These are phyloP conservation scores for Entomobrya proxima DNA, from an alignment of 2,888 invertebrate genomes.

Conservation along the genomic window DNA sequence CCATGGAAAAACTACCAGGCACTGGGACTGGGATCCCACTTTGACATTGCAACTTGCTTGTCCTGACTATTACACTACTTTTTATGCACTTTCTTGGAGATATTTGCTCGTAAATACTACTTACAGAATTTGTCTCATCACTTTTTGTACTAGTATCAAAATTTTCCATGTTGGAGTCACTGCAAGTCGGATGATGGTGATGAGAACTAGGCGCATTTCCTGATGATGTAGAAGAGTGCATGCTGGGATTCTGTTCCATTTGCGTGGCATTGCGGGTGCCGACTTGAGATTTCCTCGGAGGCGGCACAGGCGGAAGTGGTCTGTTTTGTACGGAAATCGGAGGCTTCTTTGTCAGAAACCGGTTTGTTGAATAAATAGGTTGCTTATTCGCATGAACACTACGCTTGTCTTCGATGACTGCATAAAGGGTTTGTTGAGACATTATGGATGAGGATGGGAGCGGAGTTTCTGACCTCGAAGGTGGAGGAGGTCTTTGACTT, in stretches of 20 bases:
- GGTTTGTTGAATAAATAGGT: constrained; percentile 8
- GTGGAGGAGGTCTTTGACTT: not conserved
- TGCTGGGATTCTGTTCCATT: not conserved
- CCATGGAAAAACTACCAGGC: constrained; percentile 60
- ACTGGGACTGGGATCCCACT: constrained; percentile 53
- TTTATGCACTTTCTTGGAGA: constrained; percentile 46
- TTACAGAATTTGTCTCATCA: constrained; percentile 53
- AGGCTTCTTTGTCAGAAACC: constrained; percentile 19
- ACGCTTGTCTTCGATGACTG: constrained; percentile 32
- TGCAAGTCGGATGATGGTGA: not conserved
- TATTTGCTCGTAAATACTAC: constrained; percentile 58
- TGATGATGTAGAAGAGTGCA: not conserved
- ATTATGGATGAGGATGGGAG: not conserved
- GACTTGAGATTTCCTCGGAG: constrained; percentile 18
- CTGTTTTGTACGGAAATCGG: constrained; percentile 52
- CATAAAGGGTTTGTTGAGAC: constrained; percentile 24
- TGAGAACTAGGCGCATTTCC: not conserved
- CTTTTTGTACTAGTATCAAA: constrained; percentile 39
- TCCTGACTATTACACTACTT: constrained; percentile 29
- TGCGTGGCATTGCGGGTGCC: not conserved
- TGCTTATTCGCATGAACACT: not conserved
- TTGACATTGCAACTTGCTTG: constrained; percentile 41
- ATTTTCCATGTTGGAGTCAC: not conserved
- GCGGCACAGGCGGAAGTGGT: constrained; percentile 53
- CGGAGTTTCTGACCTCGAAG: not conserved